Base-by-base conservation (phyloP, 2,113 vertebrate species). In the Sardina pilchardus region DNA sequence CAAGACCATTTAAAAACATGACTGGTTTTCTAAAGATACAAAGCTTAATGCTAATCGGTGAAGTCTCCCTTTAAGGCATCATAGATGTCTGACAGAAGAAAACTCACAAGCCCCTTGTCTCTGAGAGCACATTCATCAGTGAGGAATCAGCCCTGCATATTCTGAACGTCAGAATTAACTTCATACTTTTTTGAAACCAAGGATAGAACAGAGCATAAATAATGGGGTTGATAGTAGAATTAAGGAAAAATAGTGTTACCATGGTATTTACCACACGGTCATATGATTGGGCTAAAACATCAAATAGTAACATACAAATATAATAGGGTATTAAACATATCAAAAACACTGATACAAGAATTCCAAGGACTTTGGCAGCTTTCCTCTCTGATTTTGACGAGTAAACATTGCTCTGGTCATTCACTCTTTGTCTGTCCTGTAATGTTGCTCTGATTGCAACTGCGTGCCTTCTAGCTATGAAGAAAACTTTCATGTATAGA, bases 321-420 rank as follows among this genome's bases (percentile, higher is more conserved):
- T 81, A 81, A 39, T 81, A 81, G 1, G 78, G 78, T 16, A 81
- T 43, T 43, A 34, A 81, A 81, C 78, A 81, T 81, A 81, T 34
- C 42, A 85, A 17, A 85, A 42, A 85, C n/a, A 75, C 71, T 71
- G 47, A 45, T 4, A 86, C 85, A 0, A 86, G 8, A 44, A 83
- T 83, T 14, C 82, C 81, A 50, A 86, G 34, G n/a, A 67, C 80
- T 86, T 83, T 86, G n/a, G 86, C 82, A 14, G 86, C 82, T 78
- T 86, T 83, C 9, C 39, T 83, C 42, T 86, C 85, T 26, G 50
- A 53, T 34, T 17, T 81, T 36, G 30, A 81, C 21, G 78, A 59
- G 21, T 7, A 1, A 5, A n/a, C 63, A 26, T 30, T 67, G 63
- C 30, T 67, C n/a, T 67, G 63, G 63, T 30, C 63, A 26, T 67